These are phyloP conservation scores for Stercorarius parasiticus DNA, from an alignment of 2,113 vertebrate species.

Conservation along the genomic window DNA sequence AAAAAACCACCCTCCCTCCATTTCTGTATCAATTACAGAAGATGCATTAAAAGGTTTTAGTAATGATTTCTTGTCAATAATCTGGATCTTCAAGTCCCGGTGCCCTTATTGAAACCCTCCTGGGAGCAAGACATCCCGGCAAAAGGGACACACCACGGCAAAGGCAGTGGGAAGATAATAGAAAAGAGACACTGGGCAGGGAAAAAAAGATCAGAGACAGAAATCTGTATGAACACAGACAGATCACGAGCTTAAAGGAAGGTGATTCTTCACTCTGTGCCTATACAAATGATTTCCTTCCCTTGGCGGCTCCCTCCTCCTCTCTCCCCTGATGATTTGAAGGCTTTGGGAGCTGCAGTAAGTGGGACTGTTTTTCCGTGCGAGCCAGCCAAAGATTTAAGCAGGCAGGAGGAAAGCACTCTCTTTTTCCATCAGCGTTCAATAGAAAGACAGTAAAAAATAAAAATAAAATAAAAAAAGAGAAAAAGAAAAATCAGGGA, in stretches of 20 bases:
- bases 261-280: conserved; percentile 10
- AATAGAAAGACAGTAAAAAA: background rate
- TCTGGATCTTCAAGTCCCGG: background rate
- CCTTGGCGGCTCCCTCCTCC: background rate
- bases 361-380: background rate
- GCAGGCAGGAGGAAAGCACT: conserved; percentile 9
- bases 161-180: background rate
- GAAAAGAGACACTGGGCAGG: background rate
- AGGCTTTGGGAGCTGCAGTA: conserved; percentile 24
- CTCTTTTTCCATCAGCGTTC: background rate
- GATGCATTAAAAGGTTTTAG: conserved; percentile 39
- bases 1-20: background rate
- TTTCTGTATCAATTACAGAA: conserved; percentile 21
- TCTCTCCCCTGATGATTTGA: background rate
- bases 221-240: conserved; percentile 13
- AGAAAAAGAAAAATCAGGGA: background rate
- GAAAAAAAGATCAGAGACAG: background rate
- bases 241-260: background rate
- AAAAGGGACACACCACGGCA: background rate
- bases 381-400: background rate
- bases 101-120: background rate
- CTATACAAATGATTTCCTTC: conserved; percentile 31
- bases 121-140: background rate
- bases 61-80: conserved; percentile 56
- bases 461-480: background rate